phyloP scores from a whole-genome alignment of 2,888 invertebrate species.

The Agonopterix alstromeriana region DNA sequence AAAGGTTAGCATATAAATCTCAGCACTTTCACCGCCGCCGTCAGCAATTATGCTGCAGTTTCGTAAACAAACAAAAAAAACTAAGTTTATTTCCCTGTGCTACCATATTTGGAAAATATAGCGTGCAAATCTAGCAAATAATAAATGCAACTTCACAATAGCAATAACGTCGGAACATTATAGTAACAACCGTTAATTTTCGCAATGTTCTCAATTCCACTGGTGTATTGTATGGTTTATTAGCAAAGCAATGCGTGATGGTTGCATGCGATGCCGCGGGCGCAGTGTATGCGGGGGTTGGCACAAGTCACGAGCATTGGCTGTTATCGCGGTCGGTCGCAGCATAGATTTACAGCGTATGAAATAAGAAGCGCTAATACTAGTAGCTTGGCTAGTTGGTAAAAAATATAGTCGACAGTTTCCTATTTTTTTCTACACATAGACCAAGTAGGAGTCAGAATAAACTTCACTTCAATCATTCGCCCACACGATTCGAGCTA shows the following conservation, averaged over 20 bases:
- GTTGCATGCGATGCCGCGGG: constrained; percentile 24
- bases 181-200: constrained; percentile 16
- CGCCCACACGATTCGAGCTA: too few species aligned
- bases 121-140: constrained; percentile 4
- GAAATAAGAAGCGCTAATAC: too few species aligned
- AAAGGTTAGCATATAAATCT: too few species aligned
- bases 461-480: too few species aligned
- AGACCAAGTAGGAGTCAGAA: too few species aligned
- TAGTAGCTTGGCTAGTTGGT: too few species aligned
- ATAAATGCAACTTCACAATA: background rate
- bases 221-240: constrained; percentile 19
- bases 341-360: too few species aligned
- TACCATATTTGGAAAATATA: constrained; percentile 8
- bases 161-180: background rate
- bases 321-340: background rate
- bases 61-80: too few species aligned
- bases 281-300: constrained; percentile 2
- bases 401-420: too few species aligned
- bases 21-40: too few species aligned
- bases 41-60: too few species aligned
- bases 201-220: constrained; percentile 15
- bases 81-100: background rate
- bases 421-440: too few species aligned
- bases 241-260: constrained; percentile 31
- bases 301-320: background rate